A percentile compares a stretch with the other conserved stretches of the same genome.
Conservation (phyloP, 2,113 vertebrate genomes). For the Rhinolophus sinicus region DNA sequence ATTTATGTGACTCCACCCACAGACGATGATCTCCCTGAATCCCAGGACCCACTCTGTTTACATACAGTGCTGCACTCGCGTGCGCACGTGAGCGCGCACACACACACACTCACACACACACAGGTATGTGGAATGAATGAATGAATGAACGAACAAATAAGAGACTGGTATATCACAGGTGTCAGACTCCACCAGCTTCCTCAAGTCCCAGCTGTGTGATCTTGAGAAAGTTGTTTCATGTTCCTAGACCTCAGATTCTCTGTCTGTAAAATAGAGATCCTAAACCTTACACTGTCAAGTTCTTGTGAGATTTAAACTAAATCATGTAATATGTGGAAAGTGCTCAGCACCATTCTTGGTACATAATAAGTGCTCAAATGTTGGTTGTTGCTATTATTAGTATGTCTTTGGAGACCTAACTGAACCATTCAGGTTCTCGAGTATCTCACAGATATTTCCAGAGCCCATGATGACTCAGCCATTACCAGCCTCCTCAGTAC, state of each 20-base stretch:
- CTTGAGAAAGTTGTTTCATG: neutral
- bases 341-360: neutral
- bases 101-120: neutral
- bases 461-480: neutral
- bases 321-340: neutral
- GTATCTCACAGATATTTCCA: neutral
- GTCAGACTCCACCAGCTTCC: neutral
- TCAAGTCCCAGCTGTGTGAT: neutral
- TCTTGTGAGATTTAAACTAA: slow-evolving; percentile 19
- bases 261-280: neutral
- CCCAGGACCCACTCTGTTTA: neutral
- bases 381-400: neutral
- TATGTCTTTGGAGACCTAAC: neutral
- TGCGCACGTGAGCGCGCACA: neutral
- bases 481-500: neutral
- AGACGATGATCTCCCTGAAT: neutral
- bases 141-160: neutral
- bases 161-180: neutral
- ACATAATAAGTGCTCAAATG: neutral
- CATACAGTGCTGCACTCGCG: neutral
- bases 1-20: neutral
- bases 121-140: neutral
- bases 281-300: neutral
- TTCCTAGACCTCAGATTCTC: neutral
- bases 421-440: neutral